Conservation (phyloP, 2,888 invertebrate genomes). For the Diplazon laetatorius region DNA sequence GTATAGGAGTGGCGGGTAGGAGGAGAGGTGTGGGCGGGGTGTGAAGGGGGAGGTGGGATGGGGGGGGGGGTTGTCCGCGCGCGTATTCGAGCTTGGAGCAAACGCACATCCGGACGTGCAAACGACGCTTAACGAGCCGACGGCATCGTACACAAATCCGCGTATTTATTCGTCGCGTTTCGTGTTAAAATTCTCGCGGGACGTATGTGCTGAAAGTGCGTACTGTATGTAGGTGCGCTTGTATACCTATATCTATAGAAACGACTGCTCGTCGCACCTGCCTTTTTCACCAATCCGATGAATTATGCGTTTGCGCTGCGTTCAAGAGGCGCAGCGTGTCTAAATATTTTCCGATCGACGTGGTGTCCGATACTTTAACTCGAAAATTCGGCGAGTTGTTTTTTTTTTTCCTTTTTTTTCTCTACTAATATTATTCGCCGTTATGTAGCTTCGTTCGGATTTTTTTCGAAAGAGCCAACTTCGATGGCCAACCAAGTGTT, state of each 20-base stretch:
- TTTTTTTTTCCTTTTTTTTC: neutral
- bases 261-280: conserved; percentile 72
- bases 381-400: neutral
- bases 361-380: conserved; percentile 24
- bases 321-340: conserved; percentile 57
- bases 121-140: conserved; percentile 68
- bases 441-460: neutral
- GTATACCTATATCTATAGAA: conserved; percentile 22
- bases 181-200: conserved; percentile 76
- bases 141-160: conserved; percentile 73
- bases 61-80: too few relatives aligned
- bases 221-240: conserved; percentile 10
- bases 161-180: conserved; percentile 79
- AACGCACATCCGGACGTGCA: conserved; percentile 62
- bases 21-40: conserved; percentile 3
- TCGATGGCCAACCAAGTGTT: too few relatives aligned
- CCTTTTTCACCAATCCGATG: conserved; percentile 79
- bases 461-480: too few relatives aligned
- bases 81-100: conserved; percentile 2
- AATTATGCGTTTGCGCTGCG: conserved; percentile 77
- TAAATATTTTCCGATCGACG: conserved; percentile 51
- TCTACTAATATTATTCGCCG: neutral
- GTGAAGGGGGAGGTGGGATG: neutral
- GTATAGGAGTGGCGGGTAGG: conserved; percentile 25
- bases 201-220: conserved; percentile 35